Evolutionary conservation across 2,797 vertebrate species (phyloP).

Genomic region (Yasuhikotakia modesta): DNA sequence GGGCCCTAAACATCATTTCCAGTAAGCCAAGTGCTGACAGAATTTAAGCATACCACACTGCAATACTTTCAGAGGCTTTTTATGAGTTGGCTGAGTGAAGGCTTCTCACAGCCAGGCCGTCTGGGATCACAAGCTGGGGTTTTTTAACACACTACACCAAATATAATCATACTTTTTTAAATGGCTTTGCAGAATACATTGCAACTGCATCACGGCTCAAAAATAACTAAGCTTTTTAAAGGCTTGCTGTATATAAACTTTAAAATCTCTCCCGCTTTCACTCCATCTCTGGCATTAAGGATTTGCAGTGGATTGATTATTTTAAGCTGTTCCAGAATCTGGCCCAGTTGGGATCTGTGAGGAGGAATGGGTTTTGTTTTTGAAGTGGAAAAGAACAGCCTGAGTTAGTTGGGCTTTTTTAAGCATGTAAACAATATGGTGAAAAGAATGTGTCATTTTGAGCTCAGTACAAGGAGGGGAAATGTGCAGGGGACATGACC

Average conservation of each 20-base stretch:
- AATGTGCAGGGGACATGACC: background rate
- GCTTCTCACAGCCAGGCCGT: constrained; percentile 57
- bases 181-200: constrained; percentile 56
- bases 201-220: constrained; percentile 48
- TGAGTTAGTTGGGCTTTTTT: constrained; percentile 20
- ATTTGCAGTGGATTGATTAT: constrained; percentile 56
- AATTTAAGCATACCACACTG: constrained; percentile 54
- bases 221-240: constrained; percentile 51
- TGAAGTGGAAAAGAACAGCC: constrained; percentile 21
- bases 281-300: constrained; percentile 43
- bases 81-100: constrained; percentile 55
- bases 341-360: constrained; percentile 33
- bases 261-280: constrained; percentile 5
- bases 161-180: constrained; percentile 59
- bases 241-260: constrained; percentile 36
- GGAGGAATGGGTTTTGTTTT: constrained; percentile 37
- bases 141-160: constrained; percentile 55
- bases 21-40: constrained; percentile 46
- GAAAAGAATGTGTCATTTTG: constrained; percentile 26
- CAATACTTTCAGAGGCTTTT: constrained; percentile 56
- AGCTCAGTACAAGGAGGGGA: background rate
- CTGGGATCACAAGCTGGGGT: constrained; percentile 53
- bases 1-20: constrained; percentile 50
- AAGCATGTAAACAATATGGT: constrained; percentile 44
- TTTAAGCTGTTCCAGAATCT: constrained; percentile 55